phyloP scores from a whole-genome alignment of 2,113 vertebrate species.

The Narcine bancroftii region DNA sequence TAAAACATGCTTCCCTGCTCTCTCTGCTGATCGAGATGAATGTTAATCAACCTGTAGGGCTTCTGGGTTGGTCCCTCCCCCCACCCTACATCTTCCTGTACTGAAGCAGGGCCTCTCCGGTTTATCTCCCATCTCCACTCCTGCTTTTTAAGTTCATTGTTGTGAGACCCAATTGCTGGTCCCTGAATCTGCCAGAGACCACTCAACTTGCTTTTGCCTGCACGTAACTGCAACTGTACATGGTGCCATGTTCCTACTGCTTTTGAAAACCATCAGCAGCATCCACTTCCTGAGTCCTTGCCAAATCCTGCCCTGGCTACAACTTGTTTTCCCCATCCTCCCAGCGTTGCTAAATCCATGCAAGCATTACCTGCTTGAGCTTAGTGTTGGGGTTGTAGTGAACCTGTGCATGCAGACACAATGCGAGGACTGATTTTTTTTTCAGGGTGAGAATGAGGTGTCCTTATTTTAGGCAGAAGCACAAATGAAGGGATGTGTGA shows the following conservation, averaged over 20 bases:
- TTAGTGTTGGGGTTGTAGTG: background rate
- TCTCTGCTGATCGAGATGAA: background rate
- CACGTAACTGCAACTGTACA: background rate
- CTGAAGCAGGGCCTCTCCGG: background rate
- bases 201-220: background rate
- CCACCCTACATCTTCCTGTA: background rate
- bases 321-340: background rate
- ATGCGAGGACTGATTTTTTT: background rate
- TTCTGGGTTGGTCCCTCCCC: background rate
- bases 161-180: background rate
- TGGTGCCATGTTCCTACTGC: background rate
- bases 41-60: background rate
- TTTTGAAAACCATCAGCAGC: background rate
- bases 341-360: background rate
- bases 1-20: background rate
- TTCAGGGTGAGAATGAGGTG: background rate
- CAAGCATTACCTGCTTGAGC: background rate
- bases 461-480: background rate
- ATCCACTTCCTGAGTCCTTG: background rate
- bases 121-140: background rate
- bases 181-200: background rate
- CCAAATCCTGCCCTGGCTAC: background rate
- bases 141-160: background rate
- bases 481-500: background rate
- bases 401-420: background rate